phyloP scores from a whole-genome alignment of 2,797 vertebrate genomes.

The Coilia nasus region DNA sequence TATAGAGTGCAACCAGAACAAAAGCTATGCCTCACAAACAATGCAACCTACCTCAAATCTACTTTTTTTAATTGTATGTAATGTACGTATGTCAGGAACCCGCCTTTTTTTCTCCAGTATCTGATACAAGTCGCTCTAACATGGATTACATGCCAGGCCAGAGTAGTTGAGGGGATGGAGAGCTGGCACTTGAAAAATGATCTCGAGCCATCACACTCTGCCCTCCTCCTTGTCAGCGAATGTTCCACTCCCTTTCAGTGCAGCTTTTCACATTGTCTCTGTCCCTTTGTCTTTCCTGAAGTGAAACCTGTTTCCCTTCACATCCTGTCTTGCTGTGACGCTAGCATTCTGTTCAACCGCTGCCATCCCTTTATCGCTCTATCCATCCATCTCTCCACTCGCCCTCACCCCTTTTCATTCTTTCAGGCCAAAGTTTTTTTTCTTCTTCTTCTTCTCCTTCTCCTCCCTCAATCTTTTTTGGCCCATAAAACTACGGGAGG shows the following conservation, averaged over 20 bases:
- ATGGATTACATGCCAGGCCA: neutral
- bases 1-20: neutral
- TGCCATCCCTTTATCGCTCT: slow-evolving; percentile 62
- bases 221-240: slow-evolving; percentile 70
- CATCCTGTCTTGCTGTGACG: slow-evolving; percentile 55
- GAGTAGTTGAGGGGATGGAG: slow-evolving; percentile 62
- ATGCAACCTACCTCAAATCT: neutral
- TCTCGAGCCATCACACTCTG: slow-evolving; percentile 70
- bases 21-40: neutral
- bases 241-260: slow-evolving; percentile 71
- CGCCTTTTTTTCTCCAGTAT: neutral
- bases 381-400: slow-evolving; percentile 66
- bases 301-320: slow-evolving; percentile 75
- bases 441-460: slow-evolving; percentile 49
- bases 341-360: slow-evolving; percentile 67
- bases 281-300: slow-evolving; percentile 61
- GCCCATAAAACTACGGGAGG: slow-evolving; percentile 70
- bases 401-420: slow-evolving; percentile 42
- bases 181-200: slow-evolving; percentile 75
- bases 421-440: neutral
- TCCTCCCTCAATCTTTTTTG: slow-evolving; percentile 70
- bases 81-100: neutral
- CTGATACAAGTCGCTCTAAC: neutral
- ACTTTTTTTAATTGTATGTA: neutral
- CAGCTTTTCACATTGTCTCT: slow-evolving; percentile 58